Percentiles rank a stretch among this genome's conserved stretches.
phyloP scores from a whole-genome alignment of 2,113 vertebrate species.

The Corydoras sp. region DNA sequence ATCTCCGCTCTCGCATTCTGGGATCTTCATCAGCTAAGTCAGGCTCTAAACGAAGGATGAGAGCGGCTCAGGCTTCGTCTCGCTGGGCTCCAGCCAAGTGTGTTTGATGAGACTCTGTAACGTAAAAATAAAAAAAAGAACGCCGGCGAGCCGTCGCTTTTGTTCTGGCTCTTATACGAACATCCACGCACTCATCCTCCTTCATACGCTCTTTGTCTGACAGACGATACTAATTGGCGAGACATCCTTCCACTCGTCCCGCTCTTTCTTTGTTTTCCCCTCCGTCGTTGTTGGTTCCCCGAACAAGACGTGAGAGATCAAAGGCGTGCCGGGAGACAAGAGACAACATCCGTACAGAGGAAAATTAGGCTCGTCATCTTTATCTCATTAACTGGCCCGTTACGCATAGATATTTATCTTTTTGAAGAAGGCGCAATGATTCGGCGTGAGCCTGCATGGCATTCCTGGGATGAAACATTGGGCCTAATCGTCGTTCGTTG shows the following conservation, averaged over 20 bases:
- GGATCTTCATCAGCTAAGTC: constrained; percentile 71
- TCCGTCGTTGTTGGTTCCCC: constrained; percentile 29
- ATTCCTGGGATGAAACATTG: constrained; percentile 42
- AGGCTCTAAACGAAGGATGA: constrained; percentile 68
- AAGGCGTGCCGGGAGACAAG: constrained; percentile 60
- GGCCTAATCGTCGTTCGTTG: constrained; percentile 45
- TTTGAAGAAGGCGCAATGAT: constrained; percentile 49
- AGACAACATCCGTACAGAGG: constrained; percentile 61
- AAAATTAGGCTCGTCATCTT: constrained; percentile 64
- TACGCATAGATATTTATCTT: constrained; percentile 53
- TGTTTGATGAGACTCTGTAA: constrained; percentile 55
- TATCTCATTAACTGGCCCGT: constrained; percentile 57
- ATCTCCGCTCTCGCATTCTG: constrained; percentile 83
- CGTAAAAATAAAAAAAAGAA: constrained; percentile 3
- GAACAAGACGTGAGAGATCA: constrained; percentile 59
- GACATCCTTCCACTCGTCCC: constrained; percentile 64
- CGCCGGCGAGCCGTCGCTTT: background rate
- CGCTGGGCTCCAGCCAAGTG: constrained; percentile 63
- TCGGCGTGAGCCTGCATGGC: constrained; percentile 51
- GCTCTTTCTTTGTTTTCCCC: constrained; percentile 51
- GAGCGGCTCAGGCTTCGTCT: constrained; percentile 54
- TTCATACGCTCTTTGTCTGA: constrained; percentile 62
- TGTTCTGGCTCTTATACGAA: constrained; percentile 23
- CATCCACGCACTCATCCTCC: constrained; percentile 45
- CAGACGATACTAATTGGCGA: constrained; percentile 68